Evolutionary conservation across 2,113 vertebrate species (phyloP).

Genomic region (Xyrauchen texanus): DNA sequence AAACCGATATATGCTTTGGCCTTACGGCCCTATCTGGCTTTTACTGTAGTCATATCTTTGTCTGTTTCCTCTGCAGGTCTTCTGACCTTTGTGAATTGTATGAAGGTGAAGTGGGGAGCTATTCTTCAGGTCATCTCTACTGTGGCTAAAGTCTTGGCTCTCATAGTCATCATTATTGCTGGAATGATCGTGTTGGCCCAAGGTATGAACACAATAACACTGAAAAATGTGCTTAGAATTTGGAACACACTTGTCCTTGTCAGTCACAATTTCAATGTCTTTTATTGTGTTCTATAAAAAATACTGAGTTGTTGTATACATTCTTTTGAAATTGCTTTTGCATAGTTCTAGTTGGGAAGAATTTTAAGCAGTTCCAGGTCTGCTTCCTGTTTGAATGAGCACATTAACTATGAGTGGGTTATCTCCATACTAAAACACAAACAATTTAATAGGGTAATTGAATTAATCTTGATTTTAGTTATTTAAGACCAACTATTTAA

Average conservation of each 20-base stretch:
- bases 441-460: too few species aligned
- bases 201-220: constrained; percentile 62
- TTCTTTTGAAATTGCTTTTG: neutral
- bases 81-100: constrained; percentile 77
- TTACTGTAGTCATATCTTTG: neutral
- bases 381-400: neutral
- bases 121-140: constrained; percentile 80
- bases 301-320: neutral
- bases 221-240: too few species aligned
- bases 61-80: constrained; percentile 61
- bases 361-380: neutral
- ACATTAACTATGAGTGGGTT: neutral
- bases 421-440: neutral
- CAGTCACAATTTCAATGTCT: neutral
- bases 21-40: too few species aligned
- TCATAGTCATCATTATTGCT: constrained; percentile 78
- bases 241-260: too few species aligned
- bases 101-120: constrained; percentile 82
- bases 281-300: neutral
- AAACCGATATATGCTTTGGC: too few species aligned
- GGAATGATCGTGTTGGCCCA: constrained; percentile 74
- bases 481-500: too few species aligned
- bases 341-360: neutral
- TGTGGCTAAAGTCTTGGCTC: constrained; percentile 78
- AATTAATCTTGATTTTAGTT: too few species aligned